Percentiles rank a stretch among this genome's conserved stretches.
Conservation (phyloP, 2,888 invertebrate species). For the Portevinia maculata region DNA sequence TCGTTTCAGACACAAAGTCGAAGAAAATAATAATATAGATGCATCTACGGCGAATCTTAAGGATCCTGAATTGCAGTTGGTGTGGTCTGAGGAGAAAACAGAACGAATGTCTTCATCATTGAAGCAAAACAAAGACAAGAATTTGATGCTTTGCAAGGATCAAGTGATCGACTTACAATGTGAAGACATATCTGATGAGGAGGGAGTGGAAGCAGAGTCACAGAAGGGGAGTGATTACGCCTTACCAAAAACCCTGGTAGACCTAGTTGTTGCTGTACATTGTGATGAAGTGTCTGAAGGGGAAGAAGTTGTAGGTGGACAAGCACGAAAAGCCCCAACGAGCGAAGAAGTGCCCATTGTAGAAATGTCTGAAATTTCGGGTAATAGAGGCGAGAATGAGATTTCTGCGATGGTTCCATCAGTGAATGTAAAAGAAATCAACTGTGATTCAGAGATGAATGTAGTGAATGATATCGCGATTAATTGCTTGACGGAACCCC, state of each 20-base stretch:
- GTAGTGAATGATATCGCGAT: too few relatives aligned
- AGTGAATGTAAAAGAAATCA: too few relatives aligned
- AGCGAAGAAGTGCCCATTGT: not conserved
- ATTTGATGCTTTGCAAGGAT: not conserved
- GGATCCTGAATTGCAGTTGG: not conserved
- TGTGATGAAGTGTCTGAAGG: not conserved
- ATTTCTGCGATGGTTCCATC: too few relatives aligned
- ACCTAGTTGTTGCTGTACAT: not conserved
- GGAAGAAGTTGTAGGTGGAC: not conserved
- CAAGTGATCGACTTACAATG: constrained; percentile 18
- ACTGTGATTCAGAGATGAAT: too few relatives aligned
- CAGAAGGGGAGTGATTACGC: not conserved
- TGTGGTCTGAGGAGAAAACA: constrained; percentile 9
- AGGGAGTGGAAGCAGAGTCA: not conserved
- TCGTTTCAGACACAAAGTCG: not conserved
- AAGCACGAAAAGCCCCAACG: too few relatives aligned
- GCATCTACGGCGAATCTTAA: not conserved
- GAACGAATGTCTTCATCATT: not conserved
- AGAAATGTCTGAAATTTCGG: too few relatives aligned
- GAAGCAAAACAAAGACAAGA: not conserved
- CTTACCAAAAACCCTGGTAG: not conserved
- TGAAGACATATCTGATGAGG: constrained; percentile 42
- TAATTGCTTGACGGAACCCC: too few relatives aligned
- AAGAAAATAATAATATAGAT: not conserved
- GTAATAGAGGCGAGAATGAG: too few relatives aligned